Percentiles rank a stretch among this genome's conserved stretches.
phyloP scores from a whole-genome alignment of 2,888 invertebrate genomes.

The Acrobasis consociella region DNA sequence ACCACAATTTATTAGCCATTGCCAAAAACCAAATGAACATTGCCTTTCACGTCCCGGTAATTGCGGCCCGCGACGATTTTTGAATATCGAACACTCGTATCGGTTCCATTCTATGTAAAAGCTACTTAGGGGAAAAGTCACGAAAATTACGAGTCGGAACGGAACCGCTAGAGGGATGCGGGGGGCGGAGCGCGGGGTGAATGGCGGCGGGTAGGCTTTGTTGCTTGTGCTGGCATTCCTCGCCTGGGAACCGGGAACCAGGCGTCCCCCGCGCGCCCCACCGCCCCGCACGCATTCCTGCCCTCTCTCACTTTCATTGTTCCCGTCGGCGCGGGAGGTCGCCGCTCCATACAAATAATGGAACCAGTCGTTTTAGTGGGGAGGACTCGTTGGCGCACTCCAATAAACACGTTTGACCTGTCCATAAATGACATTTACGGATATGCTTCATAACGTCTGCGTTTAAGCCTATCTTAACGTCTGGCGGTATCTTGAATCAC shows the following conservation, averaged over 20 bases:
- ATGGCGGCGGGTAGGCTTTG: conserved; percentile 79
- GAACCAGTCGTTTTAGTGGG: conserved; percentile 68
- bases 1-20: conserved; percentile 27
- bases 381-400: conserved; percentile 61
- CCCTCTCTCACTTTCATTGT: conserved; percentile 82
- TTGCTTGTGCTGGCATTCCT: conserved; percentile 80
- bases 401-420: conserved; percentile 69
- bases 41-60: conserved; percentile 46
- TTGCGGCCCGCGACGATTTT: conserved; percentile 51
- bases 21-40: conserved; percentile 39
- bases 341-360: conserved; percentile 70
- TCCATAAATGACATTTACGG: conserved; percentile 69
- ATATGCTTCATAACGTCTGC: conserved; percentile 56
- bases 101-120: conserved; percentile 48
- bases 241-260: conserved; percentile 79
- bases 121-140: conserved; percentile 67
- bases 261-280: conserved; percentile 46
- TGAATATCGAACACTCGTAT: conserved; percentile 54
- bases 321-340: conserved; percentile 79
- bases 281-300: conserved; percentile 69
- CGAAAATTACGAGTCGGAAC: conserved; percentile 69
- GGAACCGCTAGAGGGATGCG: conserved; percentile 54
- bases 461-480: conserved; percentile 21
- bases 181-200: conserved; percentile 63
- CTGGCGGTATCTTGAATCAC: conserved; percentile 33